Evolutionary conservation across 2,113 vertebrate genomes (phyloP).

Genomic region (Psilopsiagon aurifrons): DNA sequence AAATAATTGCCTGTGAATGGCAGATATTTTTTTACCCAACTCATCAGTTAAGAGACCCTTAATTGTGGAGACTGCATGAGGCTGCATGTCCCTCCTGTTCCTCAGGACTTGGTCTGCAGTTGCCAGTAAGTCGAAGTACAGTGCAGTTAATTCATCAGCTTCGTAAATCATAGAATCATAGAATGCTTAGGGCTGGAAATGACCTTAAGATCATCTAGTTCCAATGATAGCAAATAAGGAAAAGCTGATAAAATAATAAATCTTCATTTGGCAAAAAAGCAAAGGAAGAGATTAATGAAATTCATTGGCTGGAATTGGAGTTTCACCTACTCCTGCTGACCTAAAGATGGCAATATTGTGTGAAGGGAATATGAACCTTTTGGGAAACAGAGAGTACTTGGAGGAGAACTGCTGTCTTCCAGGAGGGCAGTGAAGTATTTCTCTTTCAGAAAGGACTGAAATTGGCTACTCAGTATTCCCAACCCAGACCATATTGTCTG

Average conservation of each 20-base stretch:
- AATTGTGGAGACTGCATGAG: not conserved
- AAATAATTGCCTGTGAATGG: not conserved
- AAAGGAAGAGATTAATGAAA: not conserved
- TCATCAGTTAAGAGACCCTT: not conserved
- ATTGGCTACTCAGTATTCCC: not conserved
- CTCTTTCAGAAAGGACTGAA: not conserved
- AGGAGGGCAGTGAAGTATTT: not conserved
- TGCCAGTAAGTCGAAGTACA: not conserved
- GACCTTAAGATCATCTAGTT: not conserved
- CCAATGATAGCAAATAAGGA: not conserved
- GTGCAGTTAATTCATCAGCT: not conserved
- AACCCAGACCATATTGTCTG: not conserved
- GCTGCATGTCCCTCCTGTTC: not conserved
- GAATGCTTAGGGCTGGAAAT: not conserved
- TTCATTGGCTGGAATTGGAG: not conserved
- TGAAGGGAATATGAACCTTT: not conserved
- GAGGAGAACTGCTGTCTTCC: not conserved
- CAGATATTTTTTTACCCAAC: not conserved
- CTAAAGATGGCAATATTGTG: not conserved
- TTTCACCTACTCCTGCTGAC: not conserved
- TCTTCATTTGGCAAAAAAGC: not conserved
- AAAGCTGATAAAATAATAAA: not conserved
- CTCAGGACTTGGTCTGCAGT: not conserved
- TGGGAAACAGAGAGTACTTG: not conserved
- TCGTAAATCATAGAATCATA: not conserved